phyloP scores from a whole-genome alignment of 2,797 vertebrate species.

The Cheracebus regulus region DNA sequence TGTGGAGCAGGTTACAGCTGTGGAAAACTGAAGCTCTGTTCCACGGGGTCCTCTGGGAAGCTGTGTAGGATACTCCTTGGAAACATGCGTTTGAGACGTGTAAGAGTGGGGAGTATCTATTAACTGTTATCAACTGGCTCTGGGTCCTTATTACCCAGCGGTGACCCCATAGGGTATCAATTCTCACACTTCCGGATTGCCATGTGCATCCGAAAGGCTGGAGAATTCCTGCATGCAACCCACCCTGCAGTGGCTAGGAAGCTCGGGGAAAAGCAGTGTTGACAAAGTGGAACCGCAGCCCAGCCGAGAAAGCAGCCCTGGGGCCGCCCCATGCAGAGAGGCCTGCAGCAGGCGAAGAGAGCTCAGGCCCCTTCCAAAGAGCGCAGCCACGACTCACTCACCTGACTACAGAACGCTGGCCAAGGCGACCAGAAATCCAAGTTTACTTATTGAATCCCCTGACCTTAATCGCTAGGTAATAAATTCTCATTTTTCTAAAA shows the following conservation, averaged over 20 bases:
- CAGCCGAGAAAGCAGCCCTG: background rate
- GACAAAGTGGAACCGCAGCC: background rate
- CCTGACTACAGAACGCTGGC: background rate
- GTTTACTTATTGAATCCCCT: slow-evolving; percentile 4
- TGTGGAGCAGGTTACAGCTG: background rate
- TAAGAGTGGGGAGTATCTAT: background rate
- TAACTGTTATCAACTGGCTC: background rate
- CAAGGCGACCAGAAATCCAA: background rate
- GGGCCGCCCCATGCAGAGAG: background rate
- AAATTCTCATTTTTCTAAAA: background rate
- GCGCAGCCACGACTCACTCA: background rate
- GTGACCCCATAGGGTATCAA: background rate
- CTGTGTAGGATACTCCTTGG: background rate
- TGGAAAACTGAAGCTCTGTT: background rate
- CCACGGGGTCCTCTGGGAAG: background rate
- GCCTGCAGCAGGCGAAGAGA: background rate
- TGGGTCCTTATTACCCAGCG: background rate
- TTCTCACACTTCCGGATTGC: background rate
- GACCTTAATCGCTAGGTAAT: background rate
- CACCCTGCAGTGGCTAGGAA: background rate
- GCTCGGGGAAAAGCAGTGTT: background rate
- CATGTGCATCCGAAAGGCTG: background rate
- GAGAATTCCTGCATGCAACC: background rate
- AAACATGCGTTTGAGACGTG: background rate
- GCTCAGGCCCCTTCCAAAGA: background rate